These are phyloP conservation scores for Diachrysia chrysitis DNA, from an alignment of 2,888 invertebrate species.

Conservation along the genomic window DNA sequence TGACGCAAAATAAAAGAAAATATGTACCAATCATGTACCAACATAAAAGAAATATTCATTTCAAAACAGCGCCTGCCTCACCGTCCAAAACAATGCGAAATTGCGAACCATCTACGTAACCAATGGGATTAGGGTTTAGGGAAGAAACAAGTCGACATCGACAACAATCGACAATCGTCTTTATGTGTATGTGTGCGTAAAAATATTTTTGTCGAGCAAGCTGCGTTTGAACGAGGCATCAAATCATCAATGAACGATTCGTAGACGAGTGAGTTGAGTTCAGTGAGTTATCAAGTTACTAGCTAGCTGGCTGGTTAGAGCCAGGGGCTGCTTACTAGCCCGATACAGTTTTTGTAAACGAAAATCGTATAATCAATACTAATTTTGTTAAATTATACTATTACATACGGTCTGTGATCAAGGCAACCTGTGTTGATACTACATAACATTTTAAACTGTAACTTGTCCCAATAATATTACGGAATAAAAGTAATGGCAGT, in stretches of 20 bases:
- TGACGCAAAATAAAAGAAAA: background rate
- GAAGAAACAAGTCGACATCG: slow-evolving; percentile 21
- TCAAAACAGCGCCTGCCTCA: slow-evolving; percentile 3
- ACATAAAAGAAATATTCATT: slow-evolving; percentile 10
- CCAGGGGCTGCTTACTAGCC: slow-evolving; percentile 47
- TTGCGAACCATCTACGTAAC: slow-evolving; percentile 16
- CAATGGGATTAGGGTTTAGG: slow-evolving; percentile 45
- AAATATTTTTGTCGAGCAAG: slow-evolving; percentile 50
- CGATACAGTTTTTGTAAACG: slow-evolving; percentile 50
- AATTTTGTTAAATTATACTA: slow-evolving; percentile 39
- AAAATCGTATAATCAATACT: slow-evolving; percentile 58
- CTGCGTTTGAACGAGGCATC: slow-evolving; percentile 59
- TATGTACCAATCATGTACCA: slow-evolving; percentile 3
- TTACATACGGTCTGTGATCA: slow-evolving; percentile 32
- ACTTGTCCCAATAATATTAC: slow-evolving; percentile 20
- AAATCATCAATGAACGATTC: slow-evolving; percentile 49
- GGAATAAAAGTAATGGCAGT: slow-evolving; percentile 47
- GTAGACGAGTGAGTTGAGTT: slow-evolving; percentile 46
- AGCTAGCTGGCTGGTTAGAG: slow-evolving; percentile 58
- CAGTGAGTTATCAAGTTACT: slow-evolving; percentile 56
- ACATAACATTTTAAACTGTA: slow-evolving; percentile 20
- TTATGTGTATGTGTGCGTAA: slow-evolving; percentile 43
- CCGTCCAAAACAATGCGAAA: background rate
- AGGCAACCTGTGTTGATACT: slow-evolving; percentile 38
- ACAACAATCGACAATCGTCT: slow-evolving; percentile 31